These are phyloP conservation scores for Babylonia areolata DNA, from an alignment of 1,140 invertebrate genomes.

Conservation along the genomic window DNA sequence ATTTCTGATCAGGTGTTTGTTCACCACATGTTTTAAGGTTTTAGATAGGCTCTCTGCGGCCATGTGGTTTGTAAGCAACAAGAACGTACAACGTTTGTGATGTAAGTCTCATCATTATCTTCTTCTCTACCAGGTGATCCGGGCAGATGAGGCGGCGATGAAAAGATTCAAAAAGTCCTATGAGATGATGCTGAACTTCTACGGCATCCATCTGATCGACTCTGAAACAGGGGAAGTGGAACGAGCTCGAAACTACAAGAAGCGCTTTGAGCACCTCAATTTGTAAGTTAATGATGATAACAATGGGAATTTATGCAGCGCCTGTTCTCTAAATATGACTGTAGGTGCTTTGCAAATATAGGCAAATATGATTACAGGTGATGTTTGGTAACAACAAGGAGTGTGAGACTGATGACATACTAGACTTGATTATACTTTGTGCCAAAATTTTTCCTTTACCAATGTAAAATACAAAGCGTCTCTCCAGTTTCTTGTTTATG, in stretches of 20 bases:
- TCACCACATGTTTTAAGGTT: too few relatives aligned
- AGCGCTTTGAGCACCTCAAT: conserved; percentile 5
- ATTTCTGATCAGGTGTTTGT: too few relatives aligned
- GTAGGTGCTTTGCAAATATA: not conserved
- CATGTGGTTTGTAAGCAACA: too few relatives aligned
- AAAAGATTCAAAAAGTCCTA: conserved; percentile 24
- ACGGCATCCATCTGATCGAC: not conserved
- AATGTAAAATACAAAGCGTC: too few relatives aligned
- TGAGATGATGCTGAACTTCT: conserved; percentile 21
- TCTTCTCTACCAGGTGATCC: not conserved
- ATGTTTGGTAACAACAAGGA: too few relatives aligned
- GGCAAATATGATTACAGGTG: not conserved
- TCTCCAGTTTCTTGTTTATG: too few relatives aligned
- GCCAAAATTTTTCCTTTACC: not conserved
- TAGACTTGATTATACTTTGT: not conserved
- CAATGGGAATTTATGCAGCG: too few relatives aligned
- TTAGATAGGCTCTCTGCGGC: too few relatives aligned
- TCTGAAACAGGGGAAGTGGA: not conserved
- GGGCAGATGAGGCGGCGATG: not conserved
- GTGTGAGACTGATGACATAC: too few relatives aligned
- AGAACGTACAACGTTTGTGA: too few relatives aligned
- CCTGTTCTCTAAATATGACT: too few relatives aligned
- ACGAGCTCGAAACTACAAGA: not conserved
- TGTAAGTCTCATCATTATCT: too few relatives aligned
- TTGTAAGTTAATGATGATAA: not conserved